Conservation (phyloP, 23 tunicate species). For the Styela plicata region DNA sequence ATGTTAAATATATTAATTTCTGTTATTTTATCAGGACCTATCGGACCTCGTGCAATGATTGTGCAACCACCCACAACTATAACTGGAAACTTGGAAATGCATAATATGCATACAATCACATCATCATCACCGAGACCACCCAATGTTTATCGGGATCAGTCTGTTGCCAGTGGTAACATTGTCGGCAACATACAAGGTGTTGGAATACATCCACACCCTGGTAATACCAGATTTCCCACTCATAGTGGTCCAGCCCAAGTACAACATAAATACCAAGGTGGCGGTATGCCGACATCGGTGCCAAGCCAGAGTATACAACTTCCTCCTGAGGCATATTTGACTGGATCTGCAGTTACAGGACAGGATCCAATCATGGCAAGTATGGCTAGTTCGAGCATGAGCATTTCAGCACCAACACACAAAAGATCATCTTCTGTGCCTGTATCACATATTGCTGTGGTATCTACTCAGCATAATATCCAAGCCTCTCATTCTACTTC, state of each 20-base stretch:
- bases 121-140: not conserved
- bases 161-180: not conserved
- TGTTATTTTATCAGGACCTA: not conserved
- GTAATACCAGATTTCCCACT: not conserved
- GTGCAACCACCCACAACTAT: not conserved
- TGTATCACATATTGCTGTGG: not conserved
- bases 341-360: not conserved
- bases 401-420: not conserved
- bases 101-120: not conserved
- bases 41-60: not conserved
- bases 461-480: not conserved
- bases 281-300: not conserved
- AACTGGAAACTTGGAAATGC: not conserved
- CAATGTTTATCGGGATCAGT: not conserved
- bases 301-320: not conserved
- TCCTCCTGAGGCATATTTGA: not conserved
- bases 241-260: not conserved
- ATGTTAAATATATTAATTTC: too few relatives aligned
- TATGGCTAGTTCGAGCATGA: not conserved
- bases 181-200: not conserved
- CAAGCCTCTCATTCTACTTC: not conserved
- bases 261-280: not conserved
- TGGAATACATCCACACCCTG: not conserved
- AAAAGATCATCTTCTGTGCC: constrained; percentile 25
- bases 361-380: not conserved